Evolutionary conservation across 2,797 vertebrate species (phyloP).

Genomic region (Falco biarmicus): DNA sequence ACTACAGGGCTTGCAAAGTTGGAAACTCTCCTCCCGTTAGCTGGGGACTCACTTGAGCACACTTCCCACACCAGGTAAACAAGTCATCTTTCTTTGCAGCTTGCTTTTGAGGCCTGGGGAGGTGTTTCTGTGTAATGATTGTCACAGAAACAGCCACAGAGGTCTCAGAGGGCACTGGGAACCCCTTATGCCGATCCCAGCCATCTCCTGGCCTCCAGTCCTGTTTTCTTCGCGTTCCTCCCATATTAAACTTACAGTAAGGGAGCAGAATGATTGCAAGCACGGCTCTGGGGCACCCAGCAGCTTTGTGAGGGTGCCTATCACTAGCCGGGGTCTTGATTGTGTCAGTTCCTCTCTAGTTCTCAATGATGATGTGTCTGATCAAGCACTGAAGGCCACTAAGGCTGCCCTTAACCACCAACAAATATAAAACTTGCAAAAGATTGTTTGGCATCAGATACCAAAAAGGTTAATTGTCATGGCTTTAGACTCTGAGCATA

Average conservation of each 20-base stretch:
- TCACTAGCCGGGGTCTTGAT: neutral
- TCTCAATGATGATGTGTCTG: neutral
- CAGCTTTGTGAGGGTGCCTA: neutral
- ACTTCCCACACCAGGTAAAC: neutral
- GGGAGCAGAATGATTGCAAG: neutral
- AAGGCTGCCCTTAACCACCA: neutral
- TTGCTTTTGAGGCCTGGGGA: neutral
- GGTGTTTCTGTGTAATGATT: neutral
- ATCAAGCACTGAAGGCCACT: neutral
- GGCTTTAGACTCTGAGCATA: neutral
- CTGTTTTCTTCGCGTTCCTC: neutral
- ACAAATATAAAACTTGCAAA: neutral
- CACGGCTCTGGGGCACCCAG: neutral
- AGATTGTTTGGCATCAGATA: neutral
- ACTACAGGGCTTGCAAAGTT: neutral
- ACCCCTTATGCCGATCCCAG: neutral
- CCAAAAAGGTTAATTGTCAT: neutral
- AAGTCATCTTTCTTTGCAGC: neutral
- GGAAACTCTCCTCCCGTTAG: neutral
- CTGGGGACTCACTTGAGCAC: neutral
- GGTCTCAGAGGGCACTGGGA: neutral
- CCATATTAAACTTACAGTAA: neutral
- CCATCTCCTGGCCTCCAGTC: neutral
- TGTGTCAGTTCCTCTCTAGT: neutral
- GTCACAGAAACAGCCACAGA: neutral